phyloP scores from a whole-genome alignment of 1,140 invertebrate species.

The Neomicropteryx cornuta region DNA sequence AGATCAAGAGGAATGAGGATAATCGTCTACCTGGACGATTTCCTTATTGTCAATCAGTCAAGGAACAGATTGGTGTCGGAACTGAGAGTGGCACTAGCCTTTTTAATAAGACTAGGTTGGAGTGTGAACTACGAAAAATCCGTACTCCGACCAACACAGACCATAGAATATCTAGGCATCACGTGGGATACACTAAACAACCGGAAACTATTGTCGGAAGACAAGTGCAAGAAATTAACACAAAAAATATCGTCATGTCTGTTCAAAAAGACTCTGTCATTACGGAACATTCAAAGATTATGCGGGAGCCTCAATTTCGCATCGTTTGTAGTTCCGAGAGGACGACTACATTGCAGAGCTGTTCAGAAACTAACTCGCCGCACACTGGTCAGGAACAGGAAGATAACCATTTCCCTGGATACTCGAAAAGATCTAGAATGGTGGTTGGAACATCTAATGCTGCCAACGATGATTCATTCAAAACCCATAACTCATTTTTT shows the following conservation, averaged over 20 bases:
- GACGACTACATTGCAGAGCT: constrained; percentile 22
- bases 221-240: constrained; percentile 9
- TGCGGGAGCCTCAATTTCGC: constrained; percentile 28
- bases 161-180: constrained; percentile 20
- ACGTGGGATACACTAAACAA: constrained; percentile 21
- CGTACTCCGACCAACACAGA: constrained; percentile 16
- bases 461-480: constrained; percentile 12
- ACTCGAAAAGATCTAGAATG: constrained; percentile 12
- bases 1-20: constrained; percentile 13
- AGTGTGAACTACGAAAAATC: constrained; percentile 20
- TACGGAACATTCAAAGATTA: too few species aligned
- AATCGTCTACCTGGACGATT: constrained; percentile 18
- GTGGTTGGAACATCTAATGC: constrained; percentile 11
- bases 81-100: constrained; percentile 6
- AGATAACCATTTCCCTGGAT: not conserved
- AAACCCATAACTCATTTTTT: constrained; percentile 15
- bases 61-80: constrained; percentile 2
- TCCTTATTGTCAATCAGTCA: constrained; percentile 11
- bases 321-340: constrained; percentile 37
- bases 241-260: too few species aligned
- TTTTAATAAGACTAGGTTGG: constrained; percentile 17
- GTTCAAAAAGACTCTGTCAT: too few species aligned
- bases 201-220: constrained; percentile 5
- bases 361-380: constrained; percentile 14
- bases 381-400: constrained; percentile 7